phyloP scores from a whole-genome alignment of 2,113 vertebrate species.

The Macquaria ambigua region DNA sequence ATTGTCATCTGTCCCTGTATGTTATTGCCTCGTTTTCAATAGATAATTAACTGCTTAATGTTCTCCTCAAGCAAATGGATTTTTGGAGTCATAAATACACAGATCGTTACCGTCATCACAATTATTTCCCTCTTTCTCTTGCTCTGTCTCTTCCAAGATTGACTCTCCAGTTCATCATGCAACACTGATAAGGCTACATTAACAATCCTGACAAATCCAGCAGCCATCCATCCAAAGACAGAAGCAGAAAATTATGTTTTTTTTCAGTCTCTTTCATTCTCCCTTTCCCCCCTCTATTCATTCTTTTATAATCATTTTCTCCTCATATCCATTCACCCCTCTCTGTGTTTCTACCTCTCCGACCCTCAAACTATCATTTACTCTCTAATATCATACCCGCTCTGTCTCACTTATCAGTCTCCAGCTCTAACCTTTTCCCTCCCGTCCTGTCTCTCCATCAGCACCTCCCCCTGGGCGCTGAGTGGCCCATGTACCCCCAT shows the following conservation, averaged over 20 bases:
- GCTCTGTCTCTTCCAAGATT: conserved; percentile 1
- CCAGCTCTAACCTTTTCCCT: conserved; percentile 40
- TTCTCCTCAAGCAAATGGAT: conserved; percentile 45
- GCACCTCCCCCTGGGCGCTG: conserved; percentile 49
- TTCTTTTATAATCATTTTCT: conserved; percentile 50
- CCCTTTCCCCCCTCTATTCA: not conserved
- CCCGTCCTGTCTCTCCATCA: conserved; percentile 55
- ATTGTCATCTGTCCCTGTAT: conserved; percentile 18
- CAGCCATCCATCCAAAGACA: conserved; percentile 29
- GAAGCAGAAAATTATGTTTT: conserved; percentile 9
- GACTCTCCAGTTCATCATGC: conserved; percentile 28
- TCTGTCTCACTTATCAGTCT: conserved; percentile 28
- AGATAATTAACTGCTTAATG: conserved; percentile 57
- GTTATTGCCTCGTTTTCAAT: conserved; percentile 45
- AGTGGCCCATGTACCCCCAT: conserved; percentile 40
- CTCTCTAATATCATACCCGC: conserved; percentile 10
- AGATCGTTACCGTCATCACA: conserved; percentile 35
- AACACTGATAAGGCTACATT: conserved; percentile 15
- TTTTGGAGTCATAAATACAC: conserved; percentile 55
- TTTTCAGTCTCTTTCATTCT: conserved; percentile 18
- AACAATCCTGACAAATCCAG: conserved; percentile 11
- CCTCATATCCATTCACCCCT: conserved; percentile 32
- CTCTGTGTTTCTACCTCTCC: conserved; percentile 21
- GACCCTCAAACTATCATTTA: conserved; percentile 38
- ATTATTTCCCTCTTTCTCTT: conserved; percentile 28